These are phyloP conservation scores for Trematocara unimaculatum DNA, from an alignment of 2,113 vertebrate species.

Conservation along the genomic window DNA sequence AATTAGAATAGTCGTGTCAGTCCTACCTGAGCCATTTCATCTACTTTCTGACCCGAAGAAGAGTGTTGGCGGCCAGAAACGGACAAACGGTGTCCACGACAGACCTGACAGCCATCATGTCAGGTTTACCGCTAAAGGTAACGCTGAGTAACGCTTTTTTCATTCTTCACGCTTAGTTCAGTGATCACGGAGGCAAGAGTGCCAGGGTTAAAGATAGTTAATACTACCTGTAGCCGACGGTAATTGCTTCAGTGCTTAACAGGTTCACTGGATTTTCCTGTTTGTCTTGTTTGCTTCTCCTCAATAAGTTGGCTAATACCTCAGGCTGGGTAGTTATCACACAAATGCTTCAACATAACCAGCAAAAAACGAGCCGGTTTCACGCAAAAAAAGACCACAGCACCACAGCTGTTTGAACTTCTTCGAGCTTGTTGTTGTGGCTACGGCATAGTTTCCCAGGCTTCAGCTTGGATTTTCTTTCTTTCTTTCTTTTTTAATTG, in stretches of 20 bases:
- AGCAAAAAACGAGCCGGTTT: neutral
- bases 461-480: neutral
- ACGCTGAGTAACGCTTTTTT: neutral
- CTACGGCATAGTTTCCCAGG: neutral
- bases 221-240: neutral
- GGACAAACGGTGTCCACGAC: neutral
- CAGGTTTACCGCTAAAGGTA: slow-evolving; percentile 52
- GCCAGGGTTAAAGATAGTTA: neutral
- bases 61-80: neutral
- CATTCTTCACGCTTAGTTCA: neutral
- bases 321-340: neutral
- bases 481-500: neutral
- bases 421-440: neutral
- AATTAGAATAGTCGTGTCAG: neutral
- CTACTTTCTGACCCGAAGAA: neutral
- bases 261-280: slow-evolving; percentile 35
- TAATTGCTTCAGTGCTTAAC: neutral
- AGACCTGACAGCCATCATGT: slow-evolving; percentile 31
- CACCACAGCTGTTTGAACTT: neutral
- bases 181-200: neutral
- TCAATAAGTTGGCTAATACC: neutral
- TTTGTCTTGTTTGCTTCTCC: slow-evolving; percentile 33
- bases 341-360: neutral
- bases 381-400: neutral
- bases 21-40: neutral